Evolutionary conservation across 1,140 invertebrate genomes (phyloP).

Genomic region (Drosophila hydei): DNA sequence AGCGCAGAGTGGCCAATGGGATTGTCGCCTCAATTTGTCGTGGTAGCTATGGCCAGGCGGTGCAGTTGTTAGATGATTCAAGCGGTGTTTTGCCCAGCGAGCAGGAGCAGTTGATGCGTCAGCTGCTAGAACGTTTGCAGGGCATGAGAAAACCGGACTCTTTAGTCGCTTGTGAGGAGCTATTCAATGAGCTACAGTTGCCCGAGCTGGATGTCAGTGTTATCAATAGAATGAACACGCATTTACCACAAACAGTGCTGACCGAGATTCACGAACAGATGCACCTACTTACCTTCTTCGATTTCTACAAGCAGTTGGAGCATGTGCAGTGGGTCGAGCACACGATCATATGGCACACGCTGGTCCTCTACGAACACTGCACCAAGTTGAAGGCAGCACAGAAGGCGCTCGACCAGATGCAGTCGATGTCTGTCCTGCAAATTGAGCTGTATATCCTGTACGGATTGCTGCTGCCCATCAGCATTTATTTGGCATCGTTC

Average conservation of each 20-base stretch:
- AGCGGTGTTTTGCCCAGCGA: neutral
- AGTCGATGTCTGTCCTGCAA: neutral
- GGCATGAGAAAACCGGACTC: slow-evolving; percentile 10
- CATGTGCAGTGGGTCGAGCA: slow-evolving; percentile 45
- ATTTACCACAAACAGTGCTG: slow-evolving; percentile 20
- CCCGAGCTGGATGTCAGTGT: slow-evolving; percentile 11
- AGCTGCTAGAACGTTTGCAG: slow-evolving; percentile 11
- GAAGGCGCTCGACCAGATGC: slow-evolving; percentile 12
- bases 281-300: neutral
- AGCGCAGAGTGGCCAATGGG: slow-evolving; percentile 13
- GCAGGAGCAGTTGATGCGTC: slow-evolving; percentile 24
- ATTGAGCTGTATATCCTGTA: slow-evolving; percentile 13
- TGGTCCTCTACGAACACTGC: slow-evolving; percentile 41
- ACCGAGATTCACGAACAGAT: slow-evolving; percentile 32
- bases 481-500: slow-evolving; percentile 33
- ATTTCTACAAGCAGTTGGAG: slow-evolving; percentile 27
- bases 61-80: slow-evolving; percentile 1
- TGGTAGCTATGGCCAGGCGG: slow-evolving; percentile 31
- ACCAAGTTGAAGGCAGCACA: slow-evolving; percentile 24
- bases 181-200: slow-evolving; percentile 23
- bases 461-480: slow-evolving; percentile 7
- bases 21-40: slow-evolving; percentile 28
- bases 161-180: slow-evolving; percentile 8
- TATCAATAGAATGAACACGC: slow-evolving; percentile 19
- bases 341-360: slow-evolving; percentile 24